Base-by-base conservation (phyloP, 30 jellyfish, hydroid and myxozoan genomes). In the Catostylus mosaicus region DNA sequence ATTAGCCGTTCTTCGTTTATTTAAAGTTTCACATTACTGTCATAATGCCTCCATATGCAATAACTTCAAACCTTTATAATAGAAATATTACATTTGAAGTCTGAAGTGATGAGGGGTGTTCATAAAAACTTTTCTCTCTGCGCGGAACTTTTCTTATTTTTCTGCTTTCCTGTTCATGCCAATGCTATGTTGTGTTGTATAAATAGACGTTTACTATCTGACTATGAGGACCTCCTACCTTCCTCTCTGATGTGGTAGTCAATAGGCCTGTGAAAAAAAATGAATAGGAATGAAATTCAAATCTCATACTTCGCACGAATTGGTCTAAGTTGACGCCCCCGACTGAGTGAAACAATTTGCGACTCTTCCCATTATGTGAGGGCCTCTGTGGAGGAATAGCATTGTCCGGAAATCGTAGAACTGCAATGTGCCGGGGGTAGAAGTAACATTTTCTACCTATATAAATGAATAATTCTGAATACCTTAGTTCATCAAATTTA, bases 311-410 rank as follows among this genome's bases (percentile, higher is more conserved):
- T 34, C 62, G 78, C 78, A 75, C 67, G 75, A 75, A 38, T 75
- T 75, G 65, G 86, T 31, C 27, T 76, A 35, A n/a, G 26, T 11
- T 35, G 59, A 60, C 40, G 46, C 72, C 71, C 77, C 88, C 88
- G 38, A 56, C 88, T 6, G 88, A 76, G 88, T 36, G 75, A 76
- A 76, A 76, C 88, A 76, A 76, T 76, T 27, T 76, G 75, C 66
- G 66, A 19, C 66, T 40, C 62, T 75, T 40, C 63, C 72, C 31
- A 35, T 57, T 76, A 50, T 76, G 66, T 36, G 24, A 60, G 30
- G 40, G 88, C 88, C 62, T 35, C 67, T 54, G 71, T 51, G 67
- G 45, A 76, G 48, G 77, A 76, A 26, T 24, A 38, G 59, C 50
- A 26, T 38, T 59, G 69, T 76, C 88, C 88, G 88, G 88, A 76